phyloP scores from a whole-genome alignment of 2,888 invertebrate genomes.

The Mythimna albipuncta region DNA sequence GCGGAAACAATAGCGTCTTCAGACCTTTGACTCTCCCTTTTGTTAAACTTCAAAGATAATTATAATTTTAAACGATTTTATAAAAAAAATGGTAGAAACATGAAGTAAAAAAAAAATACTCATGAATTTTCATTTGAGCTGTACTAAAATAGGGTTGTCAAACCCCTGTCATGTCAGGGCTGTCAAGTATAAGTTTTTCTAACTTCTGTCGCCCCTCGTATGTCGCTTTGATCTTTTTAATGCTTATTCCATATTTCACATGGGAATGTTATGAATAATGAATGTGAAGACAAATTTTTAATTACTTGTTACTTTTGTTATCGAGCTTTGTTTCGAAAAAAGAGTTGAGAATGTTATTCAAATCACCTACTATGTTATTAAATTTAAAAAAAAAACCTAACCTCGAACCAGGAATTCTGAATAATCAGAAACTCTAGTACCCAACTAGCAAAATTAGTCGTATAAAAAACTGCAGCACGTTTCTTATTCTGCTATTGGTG shows the following conservation, averaged over 20 bases:
- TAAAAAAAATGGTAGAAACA: conserved; percentile 23
- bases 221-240: conserved; percentile 71
- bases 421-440: no score
- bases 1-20: conserved; percentile 60
- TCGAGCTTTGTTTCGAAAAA: conserved; percentile 24
- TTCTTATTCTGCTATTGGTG: conserved; percentile 9
- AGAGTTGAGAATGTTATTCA: neutral
- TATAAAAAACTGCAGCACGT: neutral
- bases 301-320: conserved; percentile 41
- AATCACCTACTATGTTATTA: no score
- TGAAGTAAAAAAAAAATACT: conserved; percentile 45
- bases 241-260: conserved; percentile 69
- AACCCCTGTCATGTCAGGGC: conserved; percentile 70
- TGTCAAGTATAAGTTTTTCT: conserved; percentile 67
- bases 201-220: conserved; percentile 69
- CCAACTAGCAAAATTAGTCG: conserved; percentile 1
- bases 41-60: conserved; percentile 64
- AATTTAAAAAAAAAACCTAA: no score
- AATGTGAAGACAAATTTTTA: conserved; percentile 59
- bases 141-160: conserved; percentile 76
- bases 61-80: conserved; percentile 61
- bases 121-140: conserved; percentile 59
- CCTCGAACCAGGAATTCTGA: no score
- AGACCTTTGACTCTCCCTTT: conserved; percentile 59
- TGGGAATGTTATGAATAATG: conserved; percentile 67